phyloP scores from a whole-genome alignment of 1,140 invertebrate genomes.

The Cheumatopsyche charites region DNA sequence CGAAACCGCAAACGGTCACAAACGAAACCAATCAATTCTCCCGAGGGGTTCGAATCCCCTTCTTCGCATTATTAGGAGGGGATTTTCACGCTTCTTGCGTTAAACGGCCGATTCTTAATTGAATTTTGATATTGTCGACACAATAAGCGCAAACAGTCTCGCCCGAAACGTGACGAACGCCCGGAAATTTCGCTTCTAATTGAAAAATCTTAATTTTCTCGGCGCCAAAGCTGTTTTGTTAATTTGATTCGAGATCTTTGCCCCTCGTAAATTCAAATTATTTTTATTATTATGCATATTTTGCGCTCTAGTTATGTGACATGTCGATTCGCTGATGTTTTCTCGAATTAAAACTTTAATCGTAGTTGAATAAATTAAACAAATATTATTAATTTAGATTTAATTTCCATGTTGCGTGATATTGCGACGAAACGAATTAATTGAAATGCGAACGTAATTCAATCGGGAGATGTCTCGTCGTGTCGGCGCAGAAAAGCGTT shows the following conservation, averaged over 20 bases:
- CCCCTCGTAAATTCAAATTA: not conserved
- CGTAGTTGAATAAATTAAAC: not conserved
- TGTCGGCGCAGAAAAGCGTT: not conserved
- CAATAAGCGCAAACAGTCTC: not conserved
- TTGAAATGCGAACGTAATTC: not conserved
- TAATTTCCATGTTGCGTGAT: too few relatives aligned
- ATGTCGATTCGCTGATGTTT: too few relatives aligned
- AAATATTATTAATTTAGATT: too few relatives aligned
- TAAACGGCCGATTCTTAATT: constrained; percentile 15
- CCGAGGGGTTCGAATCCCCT: not conserved
- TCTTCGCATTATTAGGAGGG: constrained; percentile 9
- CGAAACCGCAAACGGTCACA: constrained; percentile 6
- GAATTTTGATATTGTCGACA: constrained; percentile 22
- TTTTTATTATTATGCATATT: not conserved
- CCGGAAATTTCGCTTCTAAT: not conserved
- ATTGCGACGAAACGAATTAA: too few relatives aligned
- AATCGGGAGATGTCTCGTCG: not conserved
- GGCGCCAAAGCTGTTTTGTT: too few relatives aligned
- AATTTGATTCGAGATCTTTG: not conserved
- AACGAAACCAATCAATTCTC: constrained; percentile 21
- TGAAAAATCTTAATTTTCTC: constrained; percentile 7
- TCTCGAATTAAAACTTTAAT: not conserved
- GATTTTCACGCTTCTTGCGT: not conserved
- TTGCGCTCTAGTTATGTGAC: not conserved
- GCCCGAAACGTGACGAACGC: not conserved